Percentiles rank a stretch among this genome's conserved stretches.
Conservation (phyloP, 2,113 vertebrate genomes). For the Desmodus rotundus region DNA sequence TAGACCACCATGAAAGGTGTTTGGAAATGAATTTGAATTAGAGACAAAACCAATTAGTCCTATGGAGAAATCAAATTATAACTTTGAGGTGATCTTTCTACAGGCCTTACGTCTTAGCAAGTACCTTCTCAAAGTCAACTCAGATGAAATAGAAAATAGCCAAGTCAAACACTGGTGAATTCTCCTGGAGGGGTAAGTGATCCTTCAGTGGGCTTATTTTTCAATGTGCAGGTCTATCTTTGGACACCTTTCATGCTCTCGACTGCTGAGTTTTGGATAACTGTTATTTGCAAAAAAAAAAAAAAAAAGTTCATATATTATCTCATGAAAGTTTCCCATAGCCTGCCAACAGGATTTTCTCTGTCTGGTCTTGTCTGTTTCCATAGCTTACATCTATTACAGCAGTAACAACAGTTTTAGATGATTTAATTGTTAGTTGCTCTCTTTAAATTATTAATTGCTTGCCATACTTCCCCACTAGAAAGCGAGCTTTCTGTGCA, state of each 20-base stretch:
- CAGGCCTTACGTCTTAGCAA: background rate
- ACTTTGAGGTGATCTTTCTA: background rate
- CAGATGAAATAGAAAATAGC: background rate
- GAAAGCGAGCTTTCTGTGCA: background rate
- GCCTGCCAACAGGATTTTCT: background rate
- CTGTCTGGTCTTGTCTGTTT: background rate
- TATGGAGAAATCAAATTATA: background rate
- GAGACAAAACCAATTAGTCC: background rate
- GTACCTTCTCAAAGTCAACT: background rate
- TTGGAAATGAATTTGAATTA: slow-evolving; percentile 4
- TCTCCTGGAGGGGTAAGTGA: background rate
- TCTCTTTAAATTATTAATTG: background rate
- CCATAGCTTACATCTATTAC: background rate
- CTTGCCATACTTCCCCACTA: background rate
- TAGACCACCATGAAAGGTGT: background rate
- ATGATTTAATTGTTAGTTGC: background rate
- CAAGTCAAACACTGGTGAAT: background rate
- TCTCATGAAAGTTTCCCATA: background rate
- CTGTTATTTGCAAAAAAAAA: background rate
- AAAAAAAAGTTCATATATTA: background rate
- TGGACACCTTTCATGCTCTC: background rate
- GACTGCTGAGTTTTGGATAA: background rate
- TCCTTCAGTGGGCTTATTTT: background rate
- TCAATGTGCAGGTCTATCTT: background rate
- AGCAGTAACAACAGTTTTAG: background rate